A percentile compares a stretch with the other conserved stretches of the same genome.
phyloP scores from a whole-genome alignment of 2,797 vertebrate genomes.

The Anguilla marmorata region DNA sequence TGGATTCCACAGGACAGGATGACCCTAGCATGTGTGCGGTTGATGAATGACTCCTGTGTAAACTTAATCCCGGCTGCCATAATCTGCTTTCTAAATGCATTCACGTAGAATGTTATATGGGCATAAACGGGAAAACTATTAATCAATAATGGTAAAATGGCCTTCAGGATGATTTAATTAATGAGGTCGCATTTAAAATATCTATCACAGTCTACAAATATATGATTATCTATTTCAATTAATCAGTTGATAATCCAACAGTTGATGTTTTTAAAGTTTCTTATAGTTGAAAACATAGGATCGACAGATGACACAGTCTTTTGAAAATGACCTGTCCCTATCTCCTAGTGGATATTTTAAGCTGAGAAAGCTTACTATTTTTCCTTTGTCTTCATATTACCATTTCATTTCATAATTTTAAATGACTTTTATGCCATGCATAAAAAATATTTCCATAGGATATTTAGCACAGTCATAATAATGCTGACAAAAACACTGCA shows the following conservation, averaged over 20 bases:
- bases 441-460: neutral
- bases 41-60: neutral
- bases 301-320: neutral
- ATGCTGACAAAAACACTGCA: neutral
- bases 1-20: slow-evolving; percentile 6
- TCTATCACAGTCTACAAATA: neutral
- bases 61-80: slow-evolving; percentile 9
- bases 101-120: neutral
- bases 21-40: neutral
- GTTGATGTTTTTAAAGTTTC: neutral
- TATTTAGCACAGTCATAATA: neutral
- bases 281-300: neutral
- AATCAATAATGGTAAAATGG: neutral
- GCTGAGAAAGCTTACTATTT: neutral
- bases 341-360: neutral
- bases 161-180: neutral
- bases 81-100: slow-evolving; percentile 23
- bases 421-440: neutral
- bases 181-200: neutral
- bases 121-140: slow-evolving; percentile 17
- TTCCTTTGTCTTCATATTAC: neutral
- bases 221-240: neutral
- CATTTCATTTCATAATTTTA: neutral
- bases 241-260: neutral
- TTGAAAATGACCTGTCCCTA: neutral